Evolutionary conservation across 2,113 vertebrate species (phyloP).

Genomic region (Pimephales promelas): DNA sequence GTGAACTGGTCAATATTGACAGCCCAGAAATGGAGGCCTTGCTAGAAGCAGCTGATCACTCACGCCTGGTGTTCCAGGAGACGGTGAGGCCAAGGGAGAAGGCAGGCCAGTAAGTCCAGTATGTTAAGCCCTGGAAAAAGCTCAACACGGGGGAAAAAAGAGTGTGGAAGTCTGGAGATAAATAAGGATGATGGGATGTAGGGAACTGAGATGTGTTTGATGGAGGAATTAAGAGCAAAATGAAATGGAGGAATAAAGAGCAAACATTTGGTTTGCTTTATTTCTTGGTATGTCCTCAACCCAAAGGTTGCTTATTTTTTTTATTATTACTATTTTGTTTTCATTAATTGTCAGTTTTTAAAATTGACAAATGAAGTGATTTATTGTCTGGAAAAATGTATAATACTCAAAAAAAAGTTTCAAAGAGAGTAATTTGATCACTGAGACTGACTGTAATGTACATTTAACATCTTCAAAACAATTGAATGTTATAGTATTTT

Average conservation of each 20-base stretch:
- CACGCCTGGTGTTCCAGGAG: conserved; percentile 84
- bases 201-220: neutral
- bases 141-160: neutral
- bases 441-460: neutral
- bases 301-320: conserved; percentile 5
- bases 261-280: conserved; percentile 16
- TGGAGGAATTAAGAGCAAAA: neutral
- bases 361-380: neutral
- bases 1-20: conserved; percentile 85
- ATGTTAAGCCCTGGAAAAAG: neutral
- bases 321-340: neutral
- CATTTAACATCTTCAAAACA: neutral
- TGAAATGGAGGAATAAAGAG: neutral
- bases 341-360: neutral
- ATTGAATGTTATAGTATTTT: neutral
- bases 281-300: neutral
- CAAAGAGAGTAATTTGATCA: neutral
- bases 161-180: conserved; percentile 8
- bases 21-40: conserved; percentile 84
- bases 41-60: conserved; percentile 89
- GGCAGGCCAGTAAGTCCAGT: conserved; percentile 69
- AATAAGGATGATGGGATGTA: conserved; percentile 23
- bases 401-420: neutral
- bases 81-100: conserved; percentile 79
- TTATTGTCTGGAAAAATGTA: neutral